A percentile compares a stretch with the other conserved stretches of the same genome.
phyloP scores from a whole-genome alignment of 2,797 vertebrate species.

The Sparidentex hasta region DNA sequence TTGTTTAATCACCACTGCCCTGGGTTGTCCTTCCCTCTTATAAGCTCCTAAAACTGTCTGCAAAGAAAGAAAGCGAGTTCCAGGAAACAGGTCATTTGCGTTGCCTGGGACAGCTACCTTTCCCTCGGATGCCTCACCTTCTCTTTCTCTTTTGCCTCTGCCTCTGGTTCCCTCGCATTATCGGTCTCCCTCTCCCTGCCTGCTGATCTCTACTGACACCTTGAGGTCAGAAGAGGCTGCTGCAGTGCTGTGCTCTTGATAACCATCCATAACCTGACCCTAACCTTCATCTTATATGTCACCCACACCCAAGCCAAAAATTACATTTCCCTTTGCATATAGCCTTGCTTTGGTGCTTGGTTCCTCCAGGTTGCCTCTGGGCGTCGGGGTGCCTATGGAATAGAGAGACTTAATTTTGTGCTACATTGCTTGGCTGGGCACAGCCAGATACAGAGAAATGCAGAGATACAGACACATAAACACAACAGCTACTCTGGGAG shows the following conservation, averaged over 20 bases:
- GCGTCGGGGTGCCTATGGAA: slow-evolving; percentile 61
- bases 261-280: slow-evolving; percentile 53
- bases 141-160: slow-evolving; percentile 22
- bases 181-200: slow-evolving; percentile 11
- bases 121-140: slow-evolving; percentile 40
- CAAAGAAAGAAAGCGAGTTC: slow-evolving; percentile 38
- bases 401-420: slow-evolving; percentile 75
- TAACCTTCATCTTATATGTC: slow-evolving; percentile 48
- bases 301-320: slow-evolving; percentile 25
- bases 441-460: slow-evolving; percentile 70
- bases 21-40: slow-evolving; percentile 16
- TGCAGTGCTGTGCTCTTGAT: slow-evolving; percentile 52
- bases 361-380: slow-evolving; percentile 39
- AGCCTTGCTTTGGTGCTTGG: slow-evolving; percentile 8
- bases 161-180: slow-evolving; percentile 11
- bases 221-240: slow-evolving; percentile 70
- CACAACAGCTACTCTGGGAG: slow-evolving; percentile 74
- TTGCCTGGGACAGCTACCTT: slow-evolving; percentile 67
- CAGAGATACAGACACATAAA: slow-evolving; percentile 73
- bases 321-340: slow-evolving; percentile 36
- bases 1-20: slow-evolving; percentile 31
- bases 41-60: slow-evolving; percentile 34
- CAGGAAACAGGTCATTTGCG: slow-evolving; percentile 37
- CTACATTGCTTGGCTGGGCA: slow-evolving; percentile 74
- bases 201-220: slow-evolving; percentile 85